Percentiles rank a stretch among this genome's conserved stretches.
Evolutionary conservation across 2,113 vertebrate genomes (phyloP).

Genomic region (Tupaia chinensis): DNA sequence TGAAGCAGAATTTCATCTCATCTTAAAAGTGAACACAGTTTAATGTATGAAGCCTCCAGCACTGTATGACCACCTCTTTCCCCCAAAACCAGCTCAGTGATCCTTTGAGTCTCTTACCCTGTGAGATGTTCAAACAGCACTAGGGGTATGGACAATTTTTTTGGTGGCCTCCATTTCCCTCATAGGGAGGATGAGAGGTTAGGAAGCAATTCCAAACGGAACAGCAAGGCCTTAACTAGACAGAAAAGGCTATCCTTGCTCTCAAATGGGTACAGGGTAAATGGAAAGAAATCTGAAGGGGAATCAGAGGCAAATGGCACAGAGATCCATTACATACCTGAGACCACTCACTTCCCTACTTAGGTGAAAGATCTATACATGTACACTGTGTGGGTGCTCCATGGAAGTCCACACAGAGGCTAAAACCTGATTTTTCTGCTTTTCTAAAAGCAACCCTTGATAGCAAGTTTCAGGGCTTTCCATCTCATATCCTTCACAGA

Average conservation of each 20-base stretch:
- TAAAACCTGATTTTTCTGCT: too few relatives aligned
- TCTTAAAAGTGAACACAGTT: neutral
- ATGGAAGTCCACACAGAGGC: too few relatives aligned
- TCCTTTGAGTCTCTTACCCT: fast-evolving
- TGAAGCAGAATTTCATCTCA: neutral
- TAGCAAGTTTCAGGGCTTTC: too few relatives aligned
- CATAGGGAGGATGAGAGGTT: neutral
- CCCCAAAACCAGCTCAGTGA: neutral
- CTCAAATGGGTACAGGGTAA: neutral
- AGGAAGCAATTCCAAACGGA: neutral
- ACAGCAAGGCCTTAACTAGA: neutral
- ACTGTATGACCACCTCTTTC: fast-evolving
- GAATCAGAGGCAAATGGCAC: neutral
- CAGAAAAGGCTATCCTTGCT: neutral
- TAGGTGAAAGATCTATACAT: too few relatives aligned
- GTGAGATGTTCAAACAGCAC: fast-evolving
- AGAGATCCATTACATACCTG: too few relatives aligned
- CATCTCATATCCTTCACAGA: too few relatives aligned
- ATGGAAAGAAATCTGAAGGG: neutral
- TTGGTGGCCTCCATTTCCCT: fast-evolving
- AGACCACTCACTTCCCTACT: neutral
- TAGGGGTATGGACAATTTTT: fast-evolving
- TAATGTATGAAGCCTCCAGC: neutral
- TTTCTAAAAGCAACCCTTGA: too few relatives aligned
- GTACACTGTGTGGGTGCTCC: too few relatives aligned